Base-by-base conservation (phyloP, 2,797 vertebrate species). In the Myotis daubentonii region DNA sequence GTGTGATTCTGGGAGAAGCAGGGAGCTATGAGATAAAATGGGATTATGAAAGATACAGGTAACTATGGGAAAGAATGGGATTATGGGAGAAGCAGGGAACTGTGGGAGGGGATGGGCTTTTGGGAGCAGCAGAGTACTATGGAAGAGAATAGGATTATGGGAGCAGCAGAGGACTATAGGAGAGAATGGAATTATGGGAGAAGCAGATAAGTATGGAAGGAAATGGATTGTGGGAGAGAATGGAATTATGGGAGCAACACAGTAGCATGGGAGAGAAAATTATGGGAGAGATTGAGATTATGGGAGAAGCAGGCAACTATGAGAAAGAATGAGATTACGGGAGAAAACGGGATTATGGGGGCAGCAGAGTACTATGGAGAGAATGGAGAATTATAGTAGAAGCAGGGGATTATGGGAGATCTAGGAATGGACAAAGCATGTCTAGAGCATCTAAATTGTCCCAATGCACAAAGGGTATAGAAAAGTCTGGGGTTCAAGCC, bases 401-500 rank as follows among this genome's bases (percentile, higher is more conserved):
- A 74, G 44, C 28, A 30, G 44, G 72, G 71, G 44, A 49, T 6
- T 47, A 10, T 74, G 71, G 71, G 41, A 47, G 41, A n/a, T 44
- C 72, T 74, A 74, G 72, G 72, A 74, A 74, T 74, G 62, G 16
- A 79, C 12, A 84, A n/a, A 57, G 44, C 25, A 89, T 30, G 15
- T 36, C 36, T 33, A 47, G 62, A 75, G 60, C 20, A 93, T 62
- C 60, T 95, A 91, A 95, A 90, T 7, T 75, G 74, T 57, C 8
- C 8, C 10, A 55, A 44, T n/a, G 55, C 65, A 2, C 11, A 89
- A 38, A 86, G 22, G 22, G 25, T 22, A 71, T 44, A 81, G 51
- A 86, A 51, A 75, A 3, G 6, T 49, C 1, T 76, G 82, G 30
- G 15, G n/a, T 44, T 84, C 5, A 82, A 87, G n/a, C 20, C 47